phyloP scores from a whole-genome alignment of 2,113 vertebrate species.

The Alethe diademata region DNA sequence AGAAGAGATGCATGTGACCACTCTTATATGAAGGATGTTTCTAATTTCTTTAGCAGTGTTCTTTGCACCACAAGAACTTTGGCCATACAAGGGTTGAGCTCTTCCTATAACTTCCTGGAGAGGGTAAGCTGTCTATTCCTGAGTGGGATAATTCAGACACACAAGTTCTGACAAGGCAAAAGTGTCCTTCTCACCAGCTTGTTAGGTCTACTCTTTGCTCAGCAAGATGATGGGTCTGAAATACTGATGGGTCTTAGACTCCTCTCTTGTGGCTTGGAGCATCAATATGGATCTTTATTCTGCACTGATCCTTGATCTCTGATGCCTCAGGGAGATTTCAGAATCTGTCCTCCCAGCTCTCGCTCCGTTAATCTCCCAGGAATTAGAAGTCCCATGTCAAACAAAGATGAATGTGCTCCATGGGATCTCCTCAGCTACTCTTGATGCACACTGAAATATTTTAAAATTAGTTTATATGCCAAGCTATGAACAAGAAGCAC shows the following conservation, averaged over 20 bases:
- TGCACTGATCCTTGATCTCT: background rate
- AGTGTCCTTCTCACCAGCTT: background rate
- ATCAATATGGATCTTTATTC: background rate
- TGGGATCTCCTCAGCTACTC: background rate
- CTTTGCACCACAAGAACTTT: background rate
- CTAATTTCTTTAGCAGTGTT: background rate
- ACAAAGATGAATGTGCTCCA: background rate
- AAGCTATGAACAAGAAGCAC: background rate
- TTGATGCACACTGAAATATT: background rate
- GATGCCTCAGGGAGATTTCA: background rate
- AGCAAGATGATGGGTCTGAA: background rate
- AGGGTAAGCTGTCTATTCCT: background rate
- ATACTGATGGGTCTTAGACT: background rate
- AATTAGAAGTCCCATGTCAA: background rate
- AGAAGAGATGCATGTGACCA: background rate
- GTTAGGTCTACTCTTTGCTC: background rate
- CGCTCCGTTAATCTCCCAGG: background rate
- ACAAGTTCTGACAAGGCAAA: background rate
- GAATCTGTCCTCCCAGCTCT: background rate
- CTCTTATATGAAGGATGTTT: background rate
- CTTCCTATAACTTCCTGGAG: background rate
- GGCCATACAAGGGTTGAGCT: background rate
- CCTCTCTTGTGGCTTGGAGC: background rate
- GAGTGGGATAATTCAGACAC: background rate
- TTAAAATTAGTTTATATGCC: background rate